These are phyloP conservation scores for Balaeniceps rex DNA, from an alignment of 2,113 vertebrate species.

Conservation along the genomic window DNA sequence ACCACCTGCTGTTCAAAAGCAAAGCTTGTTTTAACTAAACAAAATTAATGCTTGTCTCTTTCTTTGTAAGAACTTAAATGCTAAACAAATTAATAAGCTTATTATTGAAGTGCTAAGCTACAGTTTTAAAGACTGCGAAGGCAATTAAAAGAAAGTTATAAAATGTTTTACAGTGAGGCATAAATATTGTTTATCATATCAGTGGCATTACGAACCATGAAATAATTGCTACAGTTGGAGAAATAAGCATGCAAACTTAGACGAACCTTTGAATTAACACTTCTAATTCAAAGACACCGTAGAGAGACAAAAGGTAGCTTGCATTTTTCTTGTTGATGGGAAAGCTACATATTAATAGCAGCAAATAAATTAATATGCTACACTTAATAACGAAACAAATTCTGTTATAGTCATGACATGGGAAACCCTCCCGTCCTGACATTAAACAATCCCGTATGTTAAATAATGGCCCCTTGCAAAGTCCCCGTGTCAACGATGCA, in stretches of 20 bases:
- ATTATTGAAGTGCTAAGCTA: slow-evolving; percentile 84
- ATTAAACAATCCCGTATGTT: background rate
- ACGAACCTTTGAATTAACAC: slow-evolving; percentile 72
- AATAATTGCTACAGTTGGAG: slow-evolving; percentile 81
- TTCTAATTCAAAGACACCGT: slow-evolving; percentile 50
- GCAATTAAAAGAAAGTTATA: slow-evolving; percentile 91
- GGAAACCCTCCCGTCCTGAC: background rate
- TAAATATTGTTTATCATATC: slow-evolving; percentile 87
- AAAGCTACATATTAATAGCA: slow-evolving; percentile 32
- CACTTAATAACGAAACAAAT: slow-evolving; percentile 43
- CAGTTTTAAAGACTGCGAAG: slow-evolving; percentile 85
- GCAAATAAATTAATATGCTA: slow-evolving; percentile 38
- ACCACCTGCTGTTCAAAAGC: slow-evolving; percentile 99
- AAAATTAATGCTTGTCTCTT: slow-evolving; percentile 88
- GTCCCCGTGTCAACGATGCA: rapidly evolving
- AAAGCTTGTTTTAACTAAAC: slow-evolving; percentile 90
- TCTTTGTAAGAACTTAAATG: slow-evolving; percentile 85
- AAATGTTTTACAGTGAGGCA: slow-evolving; percentile 76
- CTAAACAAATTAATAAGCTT: slow-evolving; percentile 88
- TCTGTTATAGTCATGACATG: background rate
- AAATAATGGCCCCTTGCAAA: background rate
- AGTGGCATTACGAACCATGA: slow-evolving; percentile 74
- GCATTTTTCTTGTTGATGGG: slow-evolving; percentile 37
- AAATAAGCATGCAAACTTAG: slow-evolving; percentile 63
- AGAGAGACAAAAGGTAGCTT: slow-evolving; percentile 52